These are phyloP conservation scores for Nothoprocta pentlandii DNA, from an alignment of 2,113 vertebrate species.

Conservation along the genomic window DNA sequence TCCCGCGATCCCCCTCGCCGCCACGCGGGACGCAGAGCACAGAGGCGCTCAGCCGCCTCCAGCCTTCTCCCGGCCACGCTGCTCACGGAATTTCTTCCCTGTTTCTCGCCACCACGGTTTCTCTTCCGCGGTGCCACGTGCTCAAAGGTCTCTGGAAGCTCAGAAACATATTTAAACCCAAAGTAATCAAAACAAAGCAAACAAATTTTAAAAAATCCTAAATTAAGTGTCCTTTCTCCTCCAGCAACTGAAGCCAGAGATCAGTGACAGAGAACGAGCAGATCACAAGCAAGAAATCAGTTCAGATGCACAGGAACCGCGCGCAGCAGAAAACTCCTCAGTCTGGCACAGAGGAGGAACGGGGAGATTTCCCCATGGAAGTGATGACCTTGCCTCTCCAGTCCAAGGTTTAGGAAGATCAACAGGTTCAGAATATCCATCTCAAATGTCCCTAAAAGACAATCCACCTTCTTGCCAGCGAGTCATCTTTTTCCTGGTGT, in stretches of 20 bases:
- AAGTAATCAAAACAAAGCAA: neutral
- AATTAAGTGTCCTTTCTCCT: neutral
- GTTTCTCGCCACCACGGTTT: neutral
- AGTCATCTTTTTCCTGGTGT: neutral
- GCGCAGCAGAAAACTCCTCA: neutral
- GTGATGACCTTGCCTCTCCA: neutral
- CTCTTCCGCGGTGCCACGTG: slow-evolving; percentile 50
- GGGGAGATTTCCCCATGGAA: neutral
- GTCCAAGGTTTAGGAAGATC: neutral
- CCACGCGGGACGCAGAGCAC: neutral
- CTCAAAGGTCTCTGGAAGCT: slow-evolving; percentile 47
- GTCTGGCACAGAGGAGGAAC: neutral
- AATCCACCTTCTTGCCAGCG: neutral
- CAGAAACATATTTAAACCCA: slow-evolving; percentile 40
- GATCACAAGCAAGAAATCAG: neutral
- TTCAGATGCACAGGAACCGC: neutral
- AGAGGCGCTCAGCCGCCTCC: neutral
- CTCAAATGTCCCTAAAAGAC: neutral
- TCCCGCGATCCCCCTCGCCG: neutral
- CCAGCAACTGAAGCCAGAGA: slow-evolving; percentile 25
- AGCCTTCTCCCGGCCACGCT: slow-evolving; percentile 15
- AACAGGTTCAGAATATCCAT: slow-evolving; percentile 1
- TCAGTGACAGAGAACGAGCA: neutral
- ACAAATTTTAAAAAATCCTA: neutral
- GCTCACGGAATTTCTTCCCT: neutral